Base-by-base conservation (phyloP, 2,888 invertebrate genomes). In the Idaea straminata region DNA sequence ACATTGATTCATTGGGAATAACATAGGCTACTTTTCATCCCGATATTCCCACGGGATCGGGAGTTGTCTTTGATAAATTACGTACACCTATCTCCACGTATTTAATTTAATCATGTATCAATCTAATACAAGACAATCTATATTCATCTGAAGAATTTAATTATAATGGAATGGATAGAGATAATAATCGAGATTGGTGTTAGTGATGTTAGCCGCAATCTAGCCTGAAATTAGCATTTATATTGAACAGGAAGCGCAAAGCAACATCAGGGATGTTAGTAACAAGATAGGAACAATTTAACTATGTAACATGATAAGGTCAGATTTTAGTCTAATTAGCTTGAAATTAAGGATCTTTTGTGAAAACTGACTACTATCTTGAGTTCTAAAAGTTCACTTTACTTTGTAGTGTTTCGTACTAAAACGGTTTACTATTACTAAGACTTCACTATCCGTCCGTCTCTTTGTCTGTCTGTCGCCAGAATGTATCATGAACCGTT, bases 151-250 rank as follows among this genome's bases (percentile, higher is more conserved):
- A 47, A 47, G 47, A 47, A 47, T 47, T 47, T 47, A 47, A 47
- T 47, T 4, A 47, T 47, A 7, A 47, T 47, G 47, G 47, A 47
- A 47, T 47, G 47, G 47, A 47, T 47, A 10, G 5, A 47, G 47
- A 47, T 47, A 47, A 47, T 70, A 66, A 68, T 72, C 66, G 62
- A 71, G 65, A 68, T 61, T 62, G 62, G 62, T 64, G 7, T 63
- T 66, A 59, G 66, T 70, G 68, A 71, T 71, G 66, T 71, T 71
- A 69, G 71, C 58, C 72, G 70, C 72, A 68, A 72, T 77, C 80
- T 81, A 79, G 81, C 83, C 78, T 74, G 75, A 75, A 78, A 90
- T 90, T 90, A 80, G 86, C 89, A 90, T 90, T 88, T 89, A 89
- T 87, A 90, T 90, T 88, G 83, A 81, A 77, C 77, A 70, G 73